Evolutionary conservation across 2,797 vertebrate species (phyloP).

Genomic region (Nasua narica): DNA sequence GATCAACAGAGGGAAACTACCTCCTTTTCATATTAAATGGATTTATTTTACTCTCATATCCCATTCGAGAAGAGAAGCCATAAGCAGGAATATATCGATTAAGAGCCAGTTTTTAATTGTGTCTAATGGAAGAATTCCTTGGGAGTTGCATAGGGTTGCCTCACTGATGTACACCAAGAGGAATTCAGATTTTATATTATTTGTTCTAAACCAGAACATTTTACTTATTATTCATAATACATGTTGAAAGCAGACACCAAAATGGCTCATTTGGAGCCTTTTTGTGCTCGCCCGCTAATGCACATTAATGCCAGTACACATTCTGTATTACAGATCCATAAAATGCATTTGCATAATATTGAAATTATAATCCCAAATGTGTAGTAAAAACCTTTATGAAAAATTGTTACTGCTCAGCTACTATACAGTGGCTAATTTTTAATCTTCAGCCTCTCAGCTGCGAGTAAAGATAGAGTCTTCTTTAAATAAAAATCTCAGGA

Average conservation of each 20-base stretch:
- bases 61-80: constrained; percentile 54
- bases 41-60: constrained; percentile 56
- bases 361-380: constrained; percentile 84
- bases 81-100: constrained; percentile 51
- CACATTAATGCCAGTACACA: constrained; percentile 81
- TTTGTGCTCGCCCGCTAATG: constrained; percentile 74
- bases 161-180: constrained; percentile 72
- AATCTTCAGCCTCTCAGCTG: constrained; percentile 80
- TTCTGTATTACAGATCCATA: constrained; percentile 84
- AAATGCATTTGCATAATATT: constrained; percentile 86
- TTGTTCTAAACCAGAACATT: constrained; percentile 78
- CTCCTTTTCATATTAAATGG: constrained; percentile 28
- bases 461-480: constrained; percentile 64
- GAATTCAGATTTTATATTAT: constrained; percentile 79
- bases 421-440: constrained; percentile 81
- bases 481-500: constrained; percentile 76
- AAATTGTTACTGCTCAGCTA: constrained; percentile 84
- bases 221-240: constrained; percentile 83
- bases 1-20: constrained; percentile 1
- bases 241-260: constrained; percentile 79
- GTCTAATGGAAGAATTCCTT: constrained; percentile 58
- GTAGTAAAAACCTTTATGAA: constrained; percentile 82
- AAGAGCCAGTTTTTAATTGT: constrained; percentile 60
- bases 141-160: constrained; percentile 36
- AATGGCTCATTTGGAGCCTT: constrained; percentile 82